Base-by-base conservation (phyloP, 2,113 vertebrate genomes). In the Nothocercus nigrocapillus region DNA sequence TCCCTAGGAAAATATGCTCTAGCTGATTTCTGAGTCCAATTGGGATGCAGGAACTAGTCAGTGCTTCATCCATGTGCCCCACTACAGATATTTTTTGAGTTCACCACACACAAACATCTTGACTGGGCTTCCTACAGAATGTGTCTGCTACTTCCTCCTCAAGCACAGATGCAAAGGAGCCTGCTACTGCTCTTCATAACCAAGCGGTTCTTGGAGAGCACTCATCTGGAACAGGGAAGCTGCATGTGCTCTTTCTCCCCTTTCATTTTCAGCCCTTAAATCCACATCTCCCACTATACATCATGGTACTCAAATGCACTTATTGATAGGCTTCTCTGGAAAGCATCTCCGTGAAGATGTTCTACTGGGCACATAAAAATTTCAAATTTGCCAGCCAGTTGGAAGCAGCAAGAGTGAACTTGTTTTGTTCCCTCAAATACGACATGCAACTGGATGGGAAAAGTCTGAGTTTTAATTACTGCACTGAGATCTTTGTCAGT, bases 191-290 rank as follows among this genome's bases (percentile, higher is more conserved):
- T 25, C 28, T 81, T 56, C 42, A 19, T 17, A 18, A 9, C 5
- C 21, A 47, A 3, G 27, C 21, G 34, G 38, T 22, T 64, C 69
- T 30, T 18, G 17, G 64, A 74, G 27, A 81, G 34, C 66, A 8
- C 8, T 70, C 45, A 54, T 64, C 38, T 0, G 42, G 54, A 82
- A 66, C 49, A 70, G 0, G 68, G 54, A 51, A 85, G 44, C 15
- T 85, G 77, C 22, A 32, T 76, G 68, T 58, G 28, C 25, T 64
- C 42, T 11, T 1, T 2, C 0, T 5, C 6, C 5, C 1, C 1
- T n/a, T 68, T 38, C n/a, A 38, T 70, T 87, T 58, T 82, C 75
- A 66, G 53, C 28, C 34, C 19, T 79, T 82, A 85, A 89, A 79
- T 21, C 40, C 13, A 25, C n/a, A 11, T 63, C 69, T 86, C 88